phyloP scores from a whole-genome alignment of 2,113 vertebrate species.

The Aplodontia rufa region DNA sequence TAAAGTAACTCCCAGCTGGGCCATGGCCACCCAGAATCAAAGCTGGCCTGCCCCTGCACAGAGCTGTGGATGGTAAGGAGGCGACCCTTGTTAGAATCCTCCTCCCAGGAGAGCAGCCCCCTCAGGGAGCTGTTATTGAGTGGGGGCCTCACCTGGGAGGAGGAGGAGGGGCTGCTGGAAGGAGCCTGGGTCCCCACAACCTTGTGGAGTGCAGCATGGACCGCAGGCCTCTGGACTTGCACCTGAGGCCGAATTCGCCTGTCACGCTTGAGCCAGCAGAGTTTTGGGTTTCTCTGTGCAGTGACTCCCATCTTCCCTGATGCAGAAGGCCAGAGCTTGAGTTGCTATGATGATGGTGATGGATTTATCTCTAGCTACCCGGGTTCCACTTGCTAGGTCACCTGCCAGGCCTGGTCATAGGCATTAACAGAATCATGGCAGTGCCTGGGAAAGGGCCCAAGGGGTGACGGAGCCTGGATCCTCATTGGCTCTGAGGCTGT shows the following conservation, averaged over 20 bases:
- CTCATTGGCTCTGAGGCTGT: background rate
- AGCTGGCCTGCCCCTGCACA: too few species aligned
- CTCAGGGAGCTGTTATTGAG: background rate
- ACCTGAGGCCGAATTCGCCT: background rate
- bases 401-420: background rate
- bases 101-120: background rate
- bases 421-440: rapidly evolving
- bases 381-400: background rate
- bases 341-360: background rate
- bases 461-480: background rate
- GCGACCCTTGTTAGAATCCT: too few species aligned
- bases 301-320: background rate
- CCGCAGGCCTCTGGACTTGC: background rate
- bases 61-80: too few species aligned
- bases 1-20: too few species aligned
- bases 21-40: too few species aligned
- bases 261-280: background rate
- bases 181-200: background rate
- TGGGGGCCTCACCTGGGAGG: too few species aligned
- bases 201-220: background rate
- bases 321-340: background rate
- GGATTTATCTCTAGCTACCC: background rate
- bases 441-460: too few species aligned
- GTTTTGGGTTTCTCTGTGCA: background rate
- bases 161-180: too few species aligned